A percentile compares a stretch with the other conserved stretches of the same genome.
Conservation (phyloP, 2,797 vertebrate genomes). For the Alosa sapidissima region DNA sequence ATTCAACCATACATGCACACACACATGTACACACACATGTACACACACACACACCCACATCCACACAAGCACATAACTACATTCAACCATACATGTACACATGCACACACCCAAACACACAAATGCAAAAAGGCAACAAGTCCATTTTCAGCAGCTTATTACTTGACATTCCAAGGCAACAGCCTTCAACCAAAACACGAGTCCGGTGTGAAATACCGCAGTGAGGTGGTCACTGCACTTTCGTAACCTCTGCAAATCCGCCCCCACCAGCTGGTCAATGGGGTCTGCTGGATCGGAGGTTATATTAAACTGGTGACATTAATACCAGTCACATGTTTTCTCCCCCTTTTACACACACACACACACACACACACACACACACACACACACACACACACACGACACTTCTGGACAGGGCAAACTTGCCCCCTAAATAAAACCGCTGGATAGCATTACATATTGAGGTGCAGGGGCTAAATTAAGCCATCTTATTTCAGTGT, state of each 20-base stretch:
- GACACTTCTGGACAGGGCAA: conserved; percentile 68
- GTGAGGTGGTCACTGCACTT: conserved; percentile 66
- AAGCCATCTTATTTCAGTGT: conserved; percentile 72
- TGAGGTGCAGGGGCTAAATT: conserved; percentile 69
- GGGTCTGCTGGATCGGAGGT: conserved; percentile 62
- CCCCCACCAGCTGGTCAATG: conserved; percentile 60
- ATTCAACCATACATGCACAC: background rate
- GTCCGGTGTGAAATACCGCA: conserved; percentile 69
- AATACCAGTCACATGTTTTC: conserved; percentile 69
- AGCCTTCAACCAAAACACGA: conserved; percentile 56
- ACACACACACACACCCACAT: background rate
- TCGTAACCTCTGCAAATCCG: conserved; percentile 58
- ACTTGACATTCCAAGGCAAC: conserved; percentile 61
- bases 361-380: conserved; percentile 32
- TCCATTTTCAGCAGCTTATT: conserved; percentile 45
- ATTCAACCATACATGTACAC: conserved; percentile 19
- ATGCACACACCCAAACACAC: conserved; percentile 49
- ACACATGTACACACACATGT: background rate
- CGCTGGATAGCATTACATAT: conserved; percentile 79
- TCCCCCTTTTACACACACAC: conserved; percentile 40
- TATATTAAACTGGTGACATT: conserved; percentile 76
- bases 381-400: background rate
- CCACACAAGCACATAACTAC: background rate
- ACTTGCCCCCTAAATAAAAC: conserved; percentile 78
- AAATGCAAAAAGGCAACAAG: background rate